A percentile compares a stretch with the other conserved stretches of the same genome.
Conservation (phyloP, 30 jellyfish, hydroid and myxozoan species). For the Nemopilema nomurai region DNA sequence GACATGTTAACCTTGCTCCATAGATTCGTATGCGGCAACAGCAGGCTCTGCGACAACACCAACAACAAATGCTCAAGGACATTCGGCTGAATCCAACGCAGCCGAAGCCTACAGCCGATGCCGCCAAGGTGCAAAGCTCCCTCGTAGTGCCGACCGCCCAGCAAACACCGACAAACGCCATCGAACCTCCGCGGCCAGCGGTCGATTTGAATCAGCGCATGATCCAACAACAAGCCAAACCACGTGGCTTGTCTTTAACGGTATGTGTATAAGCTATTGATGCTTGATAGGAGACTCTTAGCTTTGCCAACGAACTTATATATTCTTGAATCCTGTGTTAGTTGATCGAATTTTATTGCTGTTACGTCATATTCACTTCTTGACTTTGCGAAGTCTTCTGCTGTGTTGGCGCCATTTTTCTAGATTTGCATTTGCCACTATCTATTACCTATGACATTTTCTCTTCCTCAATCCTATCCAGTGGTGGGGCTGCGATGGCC, state of each 20-base stretch:
- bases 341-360: not conserved
- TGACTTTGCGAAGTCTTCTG: not conserved
- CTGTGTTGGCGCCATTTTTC: not conserved
- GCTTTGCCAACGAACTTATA: not conserved
- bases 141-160: conserved; percentile 20
- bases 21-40: conserved; percentile 87
- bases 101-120: conserved; percentile 20
- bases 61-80: conserved; percentile 63
- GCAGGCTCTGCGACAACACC: conserved; percentile 72
- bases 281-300: too few relatives aligned
- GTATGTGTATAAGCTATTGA: too few relatives aligned
- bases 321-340: not conserved
- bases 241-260: conserved; percentile 75
- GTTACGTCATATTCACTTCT: not conserved
- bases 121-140: conserved; percentile 9
- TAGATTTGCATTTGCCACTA: not conserved
- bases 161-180: conserved; percentile 27
- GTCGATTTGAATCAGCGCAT: conserved; percentile 38
- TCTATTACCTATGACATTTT: too few relatives aligned
- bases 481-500: too few relatives aligned
- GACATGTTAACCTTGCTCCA: not conserved
- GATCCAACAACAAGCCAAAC: conserved; percentile 53
- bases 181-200: conserved; percentile 44
- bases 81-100: conserved; percentile 17
- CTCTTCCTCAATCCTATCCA: too few relatives aligned